Evolutionary conservation across 2,113 vertebrate species (phyloP).

Genomic region (Hyla sarda): DNA sequence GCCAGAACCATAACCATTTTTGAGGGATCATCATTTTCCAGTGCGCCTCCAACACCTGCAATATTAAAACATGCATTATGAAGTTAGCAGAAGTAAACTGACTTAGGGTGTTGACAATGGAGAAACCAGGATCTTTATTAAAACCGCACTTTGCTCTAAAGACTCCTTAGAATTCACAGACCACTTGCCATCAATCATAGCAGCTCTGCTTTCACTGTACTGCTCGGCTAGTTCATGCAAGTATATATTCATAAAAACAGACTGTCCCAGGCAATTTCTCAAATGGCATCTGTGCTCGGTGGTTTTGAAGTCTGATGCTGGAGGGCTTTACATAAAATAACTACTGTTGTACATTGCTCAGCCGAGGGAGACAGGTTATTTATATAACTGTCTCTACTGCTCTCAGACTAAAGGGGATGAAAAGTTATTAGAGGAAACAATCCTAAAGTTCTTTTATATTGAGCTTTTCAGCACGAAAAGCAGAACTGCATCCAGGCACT

Average conservation of each 20-base stretch:
- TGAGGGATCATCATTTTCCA: slow-evolving; percentile 82
- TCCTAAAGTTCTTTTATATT: slow-evolving; percentile 6
- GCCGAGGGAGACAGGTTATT: slow-evolving; percentile 32
- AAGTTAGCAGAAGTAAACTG: background rate
- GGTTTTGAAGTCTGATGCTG: slow-evolving; percentile 13
- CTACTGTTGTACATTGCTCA: slow-evolving; percentile 35
- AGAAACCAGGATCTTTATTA: background rate
- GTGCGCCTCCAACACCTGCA: slow-evolving; percentile 78
- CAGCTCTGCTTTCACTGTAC: background rate
- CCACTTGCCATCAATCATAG: background rate
- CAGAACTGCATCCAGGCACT: background rate
- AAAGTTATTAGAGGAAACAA: slow-evolving; percentile 25
- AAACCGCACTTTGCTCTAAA: background rate
- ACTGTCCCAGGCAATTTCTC: slow-evolving; percentile 30
- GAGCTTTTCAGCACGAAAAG: background rate
- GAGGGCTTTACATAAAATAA: slow-evolving; percentile 39
- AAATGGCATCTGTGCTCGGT: slow-evolving; percentile 27
- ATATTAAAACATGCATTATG: slow-evolving; percentile 32
- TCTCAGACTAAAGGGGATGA: slow-evolving; percentile 5
- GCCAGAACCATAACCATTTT: slow-evolving; percentile 86
- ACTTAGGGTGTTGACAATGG: background rate
- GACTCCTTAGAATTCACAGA: background rate
- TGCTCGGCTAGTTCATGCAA: slow-evolving; percentile 15
- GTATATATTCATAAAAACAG: slow-evolving; percentile 35
- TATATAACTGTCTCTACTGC: slow-evolving; percentile 20